These are phyloP conservation scores for Agonopterix heracliana DNA, from an alignment of 2,888 invertebrate genomes.

Conservation along the genomic window DNA sequence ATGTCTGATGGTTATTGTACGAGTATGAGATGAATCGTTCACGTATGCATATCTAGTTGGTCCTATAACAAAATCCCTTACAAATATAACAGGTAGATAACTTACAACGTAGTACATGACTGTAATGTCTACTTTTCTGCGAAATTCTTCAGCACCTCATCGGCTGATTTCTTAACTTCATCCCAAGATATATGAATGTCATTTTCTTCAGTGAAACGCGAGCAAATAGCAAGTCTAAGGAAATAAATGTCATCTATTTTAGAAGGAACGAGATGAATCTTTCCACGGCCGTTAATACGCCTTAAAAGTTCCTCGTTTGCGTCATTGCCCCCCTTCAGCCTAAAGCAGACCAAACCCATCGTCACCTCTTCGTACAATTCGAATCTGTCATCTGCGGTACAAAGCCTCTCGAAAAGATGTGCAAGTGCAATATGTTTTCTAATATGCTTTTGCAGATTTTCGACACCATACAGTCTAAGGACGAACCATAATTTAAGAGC, in stretches of 20 bases:
- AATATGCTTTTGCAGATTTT: constrained; percentile 91
- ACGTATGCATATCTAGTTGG: too few relatives aligned
- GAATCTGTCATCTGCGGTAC: constrained; percentile 86
- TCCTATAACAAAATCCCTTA: too few relatives aligned
- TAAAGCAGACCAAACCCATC: constrained; percentile 98
- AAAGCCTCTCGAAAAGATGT: constrained; percentile 88
- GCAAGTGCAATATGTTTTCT: constrained; percentile 91
- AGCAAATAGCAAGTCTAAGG: constrained; percentile 92
- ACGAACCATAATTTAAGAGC: constrained; percentile 98
- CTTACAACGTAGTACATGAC: too few relatives aligned
- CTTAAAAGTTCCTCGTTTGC: constrained; percentile 88
- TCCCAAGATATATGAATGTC: constrained; percentile 93
- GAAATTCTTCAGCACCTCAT: constrained; percentile 74
- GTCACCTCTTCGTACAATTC: constrained; percentile 92
- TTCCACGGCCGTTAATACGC: constrained; percentile 90
- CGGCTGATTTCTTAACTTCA: constrained; percentile 85
- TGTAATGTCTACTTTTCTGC: not conserved
- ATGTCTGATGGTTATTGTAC: too few relatives aligned
- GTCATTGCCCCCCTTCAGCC: constrained; percentile 90
- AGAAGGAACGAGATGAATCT: constrained; percentile 95
- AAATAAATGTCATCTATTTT: constrained; percentile 90
- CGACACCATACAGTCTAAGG: constrained; percentile 90
- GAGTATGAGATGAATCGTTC: too few relatives aligned
- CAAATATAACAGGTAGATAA: too few relatives aligned
- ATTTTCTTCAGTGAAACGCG: constrained; percentile 85